A percentile compares a stretch with the other conserved stretches of the same genome.
Evolutionary conservation across 2,797 vertebrate genomes (phyloP).

Genomic region (Lithobates sylvaticus): DNA sequence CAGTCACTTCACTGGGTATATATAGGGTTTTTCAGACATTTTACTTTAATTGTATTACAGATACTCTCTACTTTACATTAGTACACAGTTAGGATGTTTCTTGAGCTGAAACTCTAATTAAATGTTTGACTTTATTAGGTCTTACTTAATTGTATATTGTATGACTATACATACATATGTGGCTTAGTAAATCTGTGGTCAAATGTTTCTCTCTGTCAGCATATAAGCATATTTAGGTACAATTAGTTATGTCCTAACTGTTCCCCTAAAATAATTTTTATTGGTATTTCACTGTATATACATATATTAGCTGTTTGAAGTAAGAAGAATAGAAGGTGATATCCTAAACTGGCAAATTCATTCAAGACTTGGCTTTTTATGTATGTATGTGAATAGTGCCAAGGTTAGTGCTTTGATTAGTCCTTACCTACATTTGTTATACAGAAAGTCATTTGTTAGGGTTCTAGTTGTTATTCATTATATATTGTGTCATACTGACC

Average conservation of each 20-base stretch:
- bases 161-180: too few species aligned
- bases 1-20: too few species aligned
- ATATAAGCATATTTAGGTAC: background rate
- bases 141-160: background rate
- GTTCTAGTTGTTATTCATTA: background rate
- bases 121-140: background rate
- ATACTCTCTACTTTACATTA: background rate
- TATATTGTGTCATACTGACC: background rate
- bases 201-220: background rate
- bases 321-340: background rate
- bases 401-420: background rate
- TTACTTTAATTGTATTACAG: background rate
- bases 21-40: too few species aligned
- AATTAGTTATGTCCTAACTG: background rate
- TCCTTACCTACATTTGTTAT: background rate
- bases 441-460: background rate
- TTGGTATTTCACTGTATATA: too few species aligned
- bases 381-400: background rate
- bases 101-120: background rate
- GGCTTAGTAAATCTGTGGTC: background rate
- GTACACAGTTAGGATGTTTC: background rate
- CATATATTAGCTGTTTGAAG: too few species aligned
- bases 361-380: background rate
- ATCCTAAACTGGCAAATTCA: background rate
- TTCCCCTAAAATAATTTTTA: too few species aligned